Evolutionary conservation across 2,113 vertebrate species (phyloP).

Genomic region (Ovibos moschatus): DNA sequence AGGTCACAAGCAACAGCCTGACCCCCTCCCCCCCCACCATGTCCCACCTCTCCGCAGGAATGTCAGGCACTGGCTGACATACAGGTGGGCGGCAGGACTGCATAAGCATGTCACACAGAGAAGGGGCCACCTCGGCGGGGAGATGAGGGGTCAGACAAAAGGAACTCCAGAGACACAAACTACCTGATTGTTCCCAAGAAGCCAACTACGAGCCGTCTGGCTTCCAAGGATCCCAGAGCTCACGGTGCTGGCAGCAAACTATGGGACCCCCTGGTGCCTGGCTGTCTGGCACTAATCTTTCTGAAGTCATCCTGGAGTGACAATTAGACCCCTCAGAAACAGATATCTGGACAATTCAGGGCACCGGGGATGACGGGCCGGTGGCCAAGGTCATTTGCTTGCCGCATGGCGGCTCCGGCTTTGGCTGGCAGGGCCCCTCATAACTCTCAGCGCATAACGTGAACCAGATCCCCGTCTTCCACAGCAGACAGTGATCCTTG

Average conservation of each 20-base stretch:
- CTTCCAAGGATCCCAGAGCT: not conserved
- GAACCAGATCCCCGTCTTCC: conserved; percentile 5
- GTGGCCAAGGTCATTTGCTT: not conserved
- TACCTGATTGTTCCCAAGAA: not conserved
- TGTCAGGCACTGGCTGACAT: fast-evolving
- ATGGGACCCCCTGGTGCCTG: not conserved
- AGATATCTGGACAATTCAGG: not conserved
- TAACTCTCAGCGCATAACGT: not conserved
- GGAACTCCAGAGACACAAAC: not conserved
- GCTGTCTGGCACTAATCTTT: not conserved
- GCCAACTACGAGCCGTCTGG: fast-evolving
- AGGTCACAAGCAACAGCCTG: not conserved
- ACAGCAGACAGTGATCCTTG: not conserved
- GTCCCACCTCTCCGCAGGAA: not conserved
- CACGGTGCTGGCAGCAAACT: fast-evolving
- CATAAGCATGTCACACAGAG: not conserved
- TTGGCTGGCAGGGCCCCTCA: not conserved
- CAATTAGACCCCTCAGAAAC: not conserved
- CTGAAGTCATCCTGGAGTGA: not conserved
- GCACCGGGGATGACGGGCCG: not conserved
- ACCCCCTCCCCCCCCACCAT: fast-evolving
- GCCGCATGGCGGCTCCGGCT: not conserved
- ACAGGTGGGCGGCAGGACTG: not conserved
- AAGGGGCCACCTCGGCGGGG: fast-evolving
- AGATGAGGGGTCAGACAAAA: fast-evolving